Evolutionary conservation across 37 sponge, comb jelly and placozoan genomes (phyloP).

Genomic region (Ianthella basta): DNA sequence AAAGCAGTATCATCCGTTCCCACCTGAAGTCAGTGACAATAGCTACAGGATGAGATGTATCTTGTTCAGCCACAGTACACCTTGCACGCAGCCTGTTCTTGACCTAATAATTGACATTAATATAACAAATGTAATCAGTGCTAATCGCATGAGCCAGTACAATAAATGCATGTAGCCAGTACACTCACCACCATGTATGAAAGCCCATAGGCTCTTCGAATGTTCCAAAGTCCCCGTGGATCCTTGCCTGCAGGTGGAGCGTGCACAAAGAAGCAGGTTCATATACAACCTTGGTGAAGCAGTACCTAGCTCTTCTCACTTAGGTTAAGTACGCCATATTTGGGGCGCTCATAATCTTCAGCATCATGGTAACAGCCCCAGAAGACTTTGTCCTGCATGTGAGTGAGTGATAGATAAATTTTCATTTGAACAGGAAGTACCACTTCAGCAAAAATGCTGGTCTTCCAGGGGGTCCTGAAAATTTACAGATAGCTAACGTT

Average conservation of each 20-base stretch:
- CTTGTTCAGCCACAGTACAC: background rate
- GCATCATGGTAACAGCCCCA: slow-evolving; percentile 2
- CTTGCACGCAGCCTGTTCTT: background rate
- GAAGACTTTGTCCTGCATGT: too few relatives aligned
- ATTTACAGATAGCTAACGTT: too few relatives aligned
- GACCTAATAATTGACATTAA: background rate
- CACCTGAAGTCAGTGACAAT: background rate
- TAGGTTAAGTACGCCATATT: slow-evolving; percentile 12
- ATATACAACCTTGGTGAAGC: too few relatives aligned
- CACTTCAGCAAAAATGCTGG: too few relatives aligned
- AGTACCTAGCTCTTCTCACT: background rate
- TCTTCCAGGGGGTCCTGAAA: too few relatives aligned
- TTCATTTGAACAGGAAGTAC: too few relatives aligned
- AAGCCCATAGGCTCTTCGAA: background rate
- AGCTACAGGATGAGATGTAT: background rate
- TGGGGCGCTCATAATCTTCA: background rate
- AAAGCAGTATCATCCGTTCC: background rate
- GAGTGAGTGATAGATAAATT: too few relatives aligned
- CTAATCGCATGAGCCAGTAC: too few relatives aligned
- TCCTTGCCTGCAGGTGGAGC: background rate
- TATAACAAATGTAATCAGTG: too few relatives aligned
- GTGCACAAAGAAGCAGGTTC: background rate
- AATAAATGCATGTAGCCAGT: background rate
- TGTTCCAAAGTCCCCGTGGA: background rate
- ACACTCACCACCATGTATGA: slow-evolving; percentile 14